phyloP scores from a whole-genome alignment of 2,888 invertebrate species.

The Tridacna gigas region DNA sequence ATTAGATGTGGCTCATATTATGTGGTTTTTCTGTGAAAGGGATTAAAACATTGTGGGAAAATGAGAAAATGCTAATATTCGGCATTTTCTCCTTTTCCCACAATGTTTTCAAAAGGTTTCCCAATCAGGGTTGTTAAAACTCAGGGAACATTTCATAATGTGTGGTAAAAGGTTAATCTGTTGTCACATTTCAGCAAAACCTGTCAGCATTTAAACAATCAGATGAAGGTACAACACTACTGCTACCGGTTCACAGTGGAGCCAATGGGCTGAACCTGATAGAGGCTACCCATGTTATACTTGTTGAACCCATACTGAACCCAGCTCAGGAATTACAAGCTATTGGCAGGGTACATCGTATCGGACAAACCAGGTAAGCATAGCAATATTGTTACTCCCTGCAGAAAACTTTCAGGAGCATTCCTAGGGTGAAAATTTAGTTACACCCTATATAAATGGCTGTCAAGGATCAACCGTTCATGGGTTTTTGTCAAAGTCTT shows the following conservation, averaged over 20 bases:
- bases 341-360: conserved; percentile 91
- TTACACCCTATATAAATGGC: too few species aligned
- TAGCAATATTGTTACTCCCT: not conserved
- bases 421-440: too few species aligned
- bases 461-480: too few species aligned
- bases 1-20: too few species aligned
- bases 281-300: conserved; percentile 91
- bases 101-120: not conserved
- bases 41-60: not conserved
- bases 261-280: conserved; percentile 92
- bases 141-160: too few species aligned
- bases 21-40: too few species aligned
- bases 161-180: too few species aligned
- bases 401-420: not conserved
- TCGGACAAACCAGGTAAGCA: conserved; percentile 90
- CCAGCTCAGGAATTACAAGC: conserved; percentile 91
- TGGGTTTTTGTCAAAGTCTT: too few species aligned
- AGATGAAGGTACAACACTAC: conserved; percentile 85
- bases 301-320: conserved; percentile 91
- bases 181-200: conserved; percentile 25
- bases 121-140: too few species aligned
- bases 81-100: not conserved
- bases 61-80: not conserved
- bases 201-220: conserved; percentile 81
- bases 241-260: conserved; percentile 90